These are phyloP conservation scores for Bufotes viridis DNA, from an alignment of 2,797 vertebrate species.

Conservation along the genomic window DNA sequence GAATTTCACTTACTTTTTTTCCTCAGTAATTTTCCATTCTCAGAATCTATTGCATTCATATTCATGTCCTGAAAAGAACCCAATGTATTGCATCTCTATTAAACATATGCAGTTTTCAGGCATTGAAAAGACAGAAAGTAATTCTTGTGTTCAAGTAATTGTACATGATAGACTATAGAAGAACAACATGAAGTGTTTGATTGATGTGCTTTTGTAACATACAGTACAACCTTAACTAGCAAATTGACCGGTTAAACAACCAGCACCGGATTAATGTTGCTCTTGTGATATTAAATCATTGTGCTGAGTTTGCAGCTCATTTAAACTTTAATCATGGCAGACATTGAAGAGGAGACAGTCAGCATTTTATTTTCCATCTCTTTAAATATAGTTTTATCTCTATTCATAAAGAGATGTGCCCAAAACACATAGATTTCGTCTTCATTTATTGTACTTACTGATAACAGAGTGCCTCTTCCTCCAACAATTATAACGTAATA, in stretches of 20 bases:
- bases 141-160: neutral
- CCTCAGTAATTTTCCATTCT: slow-evolving; percentile 16
- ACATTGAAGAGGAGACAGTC: slow-evolving; percentile 25
- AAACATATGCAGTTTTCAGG: neutral
- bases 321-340: slow-evolving; percentile 39
- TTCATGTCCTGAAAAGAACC: slow-evolving; percentile 9
- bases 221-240: slow-evolving; percentile 9
- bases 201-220: neutral
- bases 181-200: neutral
- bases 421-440: slow-evolving; percentile 30
- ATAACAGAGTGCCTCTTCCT: slow-evolving; percentile 17
- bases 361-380: slow-evolving; percentile 36
- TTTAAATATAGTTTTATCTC: slow-evolving; percentile 29
- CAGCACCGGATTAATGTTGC: neutral
- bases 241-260: slow-evolving; percentile 22
- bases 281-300: slow-evolving; percentile 24
- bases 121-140: neutral
- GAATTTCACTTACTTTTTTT: neutral
- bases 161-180: neutral
- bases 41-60: slow-evolving; percentile 5
- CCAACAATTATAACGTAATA: slow-evolving; percentile 23
- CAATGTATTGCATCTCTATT: neutral
- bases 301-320: slow-evolving; percentile 39
- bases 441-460: slow-evolving; percentile 17
- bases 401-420: slow-evolving; percentile 44